phyloP scores from a whole-genome alignment of 2,888 invertebrate genomes.

The Mythimna ferrago region DNA sequence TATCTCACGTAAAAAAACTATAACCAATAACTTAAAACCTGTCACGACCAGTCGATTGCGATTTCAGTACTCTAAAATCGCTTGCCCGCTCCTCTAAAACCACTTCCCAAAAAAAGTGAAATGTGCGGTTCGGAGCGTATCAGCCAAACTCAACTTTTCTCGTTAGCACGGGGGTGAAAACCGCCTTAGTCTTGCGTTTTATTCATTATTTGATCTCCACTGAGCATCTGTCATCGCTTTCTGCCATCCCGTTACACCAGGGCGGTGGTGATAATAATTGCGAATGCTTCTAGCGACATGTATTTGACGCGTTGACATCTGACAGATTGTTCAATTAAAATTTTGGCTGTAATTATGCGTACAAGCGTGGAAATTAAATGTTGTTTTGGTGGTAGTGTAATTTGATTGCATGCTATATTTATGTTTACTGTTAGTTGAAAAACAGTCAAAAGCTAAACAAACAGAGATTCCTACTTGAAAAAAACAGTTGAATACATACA shows the following conservation, averaged over 20 bases:
- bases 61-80: slow-evolving; percentile 34
- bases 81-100: slow-evolving; percentile 37
- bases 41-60: no score
- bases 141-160: slow-evolving; percentile 87
- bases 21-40: no score
- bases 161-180: slow-evolving; percentile 82
- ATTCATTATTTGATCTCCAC: slow-evolving; percentile 86
- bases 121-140: slow-evolving; percentile 78
- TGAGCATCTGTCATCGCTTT: slow-evolving; percentile 84
- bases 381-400: slow-evolving; percentile 7
- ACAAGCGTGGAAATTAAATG: slow-evolving; percentile 20
- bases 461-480: no score
- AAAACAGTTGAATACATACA: no score
- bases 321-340: slow-evolving; percentile 59
- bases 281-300: slow-evolving; percentile 46
- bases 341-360: slow-evolving; percentile 44
- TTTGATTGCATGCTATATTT: background rate
- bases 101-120: slow-evolving; percentile 72
- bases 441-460: no score
- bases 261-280: slow-evolving; percentile 65
- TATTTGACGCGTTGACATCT: slow-evolving; percentile 59
- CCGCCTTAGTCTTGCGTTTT: slow-evolving; percentile 83
- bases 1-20: no score
- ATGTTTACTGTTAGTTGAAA: no score
- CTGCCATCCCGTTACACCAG: slow-evolving; percentile 59